phyloP scores from a whole-genome alignment of 2,113 vertebrate species.

The Empidonax traillii region DNA sequence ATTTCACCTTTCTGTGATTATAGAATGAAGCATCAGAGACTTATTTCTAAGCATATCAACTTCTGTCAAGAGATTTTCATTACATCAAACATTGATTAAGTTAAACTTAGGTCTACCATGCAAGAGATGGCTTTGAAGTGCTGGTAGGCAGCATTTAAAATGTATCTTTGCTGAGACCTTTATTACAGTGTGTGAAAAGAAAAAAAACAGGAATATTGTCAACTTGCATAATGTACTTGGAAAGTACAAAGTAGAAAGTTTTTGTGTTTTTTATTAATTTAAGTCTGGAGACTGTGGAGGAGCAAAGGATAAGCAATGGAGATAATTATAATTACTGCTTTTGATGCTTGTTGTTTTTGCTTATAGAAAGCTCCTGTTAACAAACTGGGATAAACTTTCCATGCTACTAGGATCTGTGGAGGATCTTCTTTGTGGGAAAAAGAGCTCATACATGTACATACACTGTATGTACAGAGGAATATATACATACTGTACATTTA shows the following conservation, averaged over 20 bases:
- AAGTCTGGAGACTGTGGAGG: not conserved
- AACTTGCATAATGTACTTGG: not conserved
- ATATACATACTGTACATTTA: not conserved
- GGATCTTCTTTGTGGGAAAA: not conserved
- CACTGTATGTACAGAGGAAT: not conserved
- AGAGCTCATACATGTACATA: not conserved
- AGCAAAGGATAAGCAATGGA: not conserved
- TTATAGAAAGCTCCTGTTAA: not conserved
- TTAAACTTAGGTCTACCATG: not conserved
- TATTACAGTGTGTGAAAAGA: not conserved
- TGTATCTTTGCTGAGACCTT: not conserved
- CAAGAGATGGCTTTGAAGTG: slow-evolving; percentile 23
- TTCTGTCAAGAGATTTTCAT: slow-evolving; percentile 60
- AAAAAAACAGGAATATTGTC: not conserved
- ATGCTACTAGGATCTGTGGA: fast-evolving
- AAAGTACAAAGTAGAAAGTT: not conserved
- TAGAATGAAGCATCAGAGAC: slow-evolving; percentile 37
- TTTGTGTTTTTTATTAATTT: not conserved
- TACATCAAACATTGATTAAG: slow-evolving; percentile 42
- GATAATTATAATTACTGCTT: not conserved
- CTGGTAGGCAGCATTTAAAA: slow-evolving; percentile 10
- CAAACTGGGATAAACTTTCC: not conserved
- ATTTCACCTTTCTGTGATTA: slow-evolving; percentile 57
- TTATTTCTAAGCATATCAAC: slow-evolving; percentile 36
- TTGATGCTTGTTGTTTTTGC: not conserved